Conservation (phyloP, 2,113 vertebrate species). For the Formicarius rufipectus region DNA sequence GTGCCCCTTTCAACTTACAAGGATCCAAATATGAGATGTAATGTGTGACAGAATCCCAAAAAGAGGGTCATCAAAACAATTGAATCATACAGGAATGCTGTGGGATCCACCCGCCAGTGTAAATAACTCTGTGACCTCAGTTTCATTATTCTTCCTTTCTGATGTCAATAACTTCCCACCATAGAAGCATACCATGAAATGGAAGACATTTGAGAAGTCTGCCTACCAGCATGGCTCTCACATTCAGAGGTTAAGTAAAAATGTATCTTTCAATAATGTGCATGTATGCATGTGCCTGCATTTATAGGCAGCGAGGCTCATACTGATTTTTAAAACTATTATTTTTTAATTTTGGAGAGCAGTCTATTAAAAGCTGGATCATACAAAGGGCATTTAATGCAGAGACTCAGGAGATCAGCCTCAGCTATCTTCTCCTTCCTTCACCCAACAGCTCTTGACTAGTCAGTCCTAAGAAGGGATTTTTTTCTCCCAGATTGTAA, state of each 20-base stretch:
- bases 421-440: background rate
- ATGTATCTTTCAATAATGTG: background rate
- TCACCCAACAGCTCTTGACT: background rate
- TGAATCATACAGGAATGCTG: slow-evolving; percentile 46
- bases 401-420: background rate
- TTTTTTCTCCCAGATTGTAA: background rate
- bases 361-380: background rate
- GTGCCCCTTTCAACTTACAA: slow-evolving; percentile 44
- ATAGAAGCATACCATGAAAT: slow-evolving; percentile 45
- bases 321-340: background rate
- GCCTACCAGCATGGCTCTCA: background rate
- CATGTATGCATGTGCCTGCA: background rate
- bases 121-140: slow-evolving; percentile 58
- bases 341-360: background rate
- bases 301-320: background rate
- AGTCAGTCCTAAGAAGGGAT: background rate
- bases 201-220: slow-evolving; percentile 27
- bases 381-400: background rate
- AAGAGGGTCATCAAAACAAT: slow-evolving; percentile 62
- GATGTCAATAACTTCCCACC: slow-evolving; percentile 56
- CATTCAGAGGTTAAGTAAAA: slow-evolving; percentile 10
- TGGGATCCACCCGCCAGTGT: slow-evolving; percentile 55
- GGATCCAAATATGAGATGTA: slow-evolving; percentile 50
- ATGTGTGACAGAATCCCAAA: slow-evolving; percentile 57
- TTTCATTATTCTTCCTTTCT: slow-evolving; percentile 56